Evolutionary conservation across 2,888 invertebrate genomes (phyloP).

Genomic region (Nomada fabriciana): DNA sequence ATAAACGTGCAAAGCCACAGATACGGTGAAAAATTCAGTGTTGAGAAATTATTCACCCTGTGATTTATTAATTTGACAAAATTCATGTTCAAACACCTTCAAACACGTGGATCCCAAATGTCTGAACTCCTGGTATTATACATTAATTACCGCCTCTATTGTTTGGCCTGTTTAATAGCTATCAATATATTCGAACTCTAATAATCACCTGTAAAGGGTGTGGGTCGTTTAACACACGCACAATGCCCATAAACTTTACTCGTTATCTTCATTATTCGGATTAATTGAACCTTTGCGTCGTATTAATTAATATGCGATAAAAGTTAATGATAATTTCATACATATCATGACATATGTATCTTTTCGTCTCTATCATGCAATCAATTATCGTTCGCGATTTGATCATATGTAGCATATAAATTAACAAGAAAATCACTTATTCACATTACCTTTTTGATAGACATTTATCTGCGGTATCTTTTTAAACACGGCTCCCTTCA

Average conservation of each 20-base stretch:
- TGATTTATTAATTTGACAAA: constrained; percentile 21
- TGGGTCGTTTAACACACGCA: not conserved
- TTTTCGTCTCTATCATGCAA: not conserved
- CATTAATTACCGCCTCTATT: constrained; percentile 25
- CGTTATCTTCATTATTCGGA: constrained; percentile 17
- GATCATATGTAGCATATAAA: no score
- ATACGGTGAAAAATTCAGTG: constrained; percentile 16
- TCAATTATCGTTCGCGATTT: not conserved
- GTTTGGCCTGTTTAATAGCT: not conserved
- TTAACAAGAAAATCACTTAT: no score
- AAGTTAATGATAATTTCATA: constrained; percentile 5
- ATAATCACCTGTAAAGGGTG: not conserved
- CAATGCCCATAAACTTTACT: constrained; percentile 19
- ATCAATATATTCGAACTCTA: constrained; percentile 11
- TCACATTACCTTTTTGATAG: no score
- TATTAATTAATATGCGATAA: constrained; percentile 22
- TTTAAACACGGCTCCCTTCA: no score
- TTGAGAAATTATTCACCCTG: constrained; percentile 22
- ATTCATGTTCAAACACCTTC: not conserved
- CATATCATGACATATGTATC: not conserved
- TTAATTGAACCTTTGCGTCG: constrained; percentile 28
- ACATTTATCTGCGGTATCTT: no score
- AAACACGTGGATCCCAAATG: not conserved
- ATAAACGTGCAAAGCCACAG: not conserved
- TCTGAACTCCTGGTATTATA: not conserved